These are phyloP conservation scores for Yponomeuta sedellus DNA, from an alignment of 2,888 invertebrate genomes.

Conservation along the genomic window DNA sequence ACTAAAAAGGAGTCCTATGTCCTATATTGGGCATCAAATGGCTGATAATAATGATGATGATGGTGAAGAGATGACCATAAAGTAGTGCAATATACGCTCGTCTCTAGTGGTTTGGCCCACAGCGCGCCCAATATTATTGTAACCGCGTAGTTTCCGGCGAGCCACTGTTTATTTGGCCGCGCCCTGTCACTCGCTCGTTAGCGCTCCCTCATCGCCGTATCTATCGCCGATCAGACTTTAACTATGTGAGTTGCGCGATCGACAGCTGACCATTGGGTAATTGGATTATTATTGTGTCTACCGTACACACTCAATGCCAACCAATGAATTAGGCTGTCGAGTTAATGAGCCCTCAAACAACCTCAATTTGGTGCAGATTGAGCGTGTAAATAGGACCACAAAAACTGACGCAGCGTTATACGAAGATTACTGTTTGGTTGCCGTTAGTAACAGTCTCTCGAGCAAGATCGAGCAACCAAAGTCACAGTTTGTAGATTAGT, in stretches of 20 bases:
- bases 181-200: conserved; percentile 7
- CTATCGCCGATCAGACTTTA: conserved; percentile 4
- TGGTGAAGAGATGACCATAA: no score
- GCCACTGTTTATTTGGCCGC: not conserved
- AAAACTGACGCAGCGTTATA: conserved; percentile 14
- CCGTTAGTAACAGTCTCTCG: no score
- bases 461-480: no score
- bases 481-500: no score
- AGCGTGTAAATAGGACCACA: not conserved
- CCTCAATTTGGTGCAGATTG: not conserved
- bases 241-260: conserved; percentile 8
- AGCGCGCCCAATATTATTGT: not conserved
- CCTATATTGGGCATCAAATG: no score
- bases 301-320: not conserved
- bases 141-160: not conserved
- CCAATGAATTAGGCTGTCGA: not conserved
- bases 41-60: no score
- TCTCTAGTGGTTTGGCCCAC: no score
- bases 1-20: no score
- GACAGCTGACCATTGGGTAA: not conserved
- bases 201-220: not conserved
- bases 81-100: no score
- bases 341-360: not conserved
- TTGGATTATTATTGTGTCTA: conserved; percentile 5
- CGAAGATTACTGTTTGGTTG: no score